These are phyloP conservation scores for Mnemiopsis leidyi DNA, from an alignment of 37 sponge, comb jelly and placozoan genomes.

Conservation along the genomic window DNA sequence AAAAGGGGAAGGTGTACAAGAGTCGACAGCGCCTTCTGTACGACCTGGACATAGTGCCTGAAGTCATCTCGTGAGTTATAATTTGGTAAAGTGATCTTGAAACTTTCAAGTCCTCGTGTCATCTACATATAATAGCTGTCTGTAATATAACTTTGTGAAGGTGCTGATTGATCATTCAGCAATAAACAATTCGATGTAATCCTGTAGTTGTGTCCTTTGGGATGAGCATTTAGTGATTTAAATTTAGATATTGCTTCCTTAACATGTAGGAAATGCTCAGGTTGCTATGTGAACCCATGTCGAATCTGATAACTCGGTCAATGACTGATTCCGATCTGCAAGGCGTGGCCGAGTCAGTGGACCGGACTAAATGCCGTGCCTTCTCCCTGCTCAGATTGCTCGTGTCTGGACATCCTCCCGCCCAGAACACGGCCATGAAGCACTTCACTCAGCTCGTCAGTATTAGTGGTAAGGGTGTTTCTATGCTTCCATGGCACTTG, in stretches of 20 bases:
- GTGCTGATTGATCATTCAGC: no score
- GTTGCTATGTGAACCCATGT: neutral
- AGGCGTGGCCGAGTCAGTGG: neutral
- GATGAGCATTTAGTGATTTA: no score
- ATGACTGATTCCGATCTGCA: neutral
- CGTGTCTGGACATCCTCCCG: neutral
- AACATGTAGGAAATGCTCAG: no score
- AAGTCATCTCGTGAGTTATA: neutral
- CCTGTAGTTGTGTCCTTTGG: no score
- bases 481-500: no score
- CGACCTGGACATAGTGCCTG: neutral
- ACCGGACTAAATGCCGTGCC: neutral
- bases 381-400: neutral
- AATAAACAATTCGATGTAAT: no score
- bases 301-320: neutral
- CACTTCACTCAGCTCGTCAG: neutral
- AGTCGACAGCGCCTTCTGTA: neutral
- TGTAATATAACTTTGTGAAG: no score
- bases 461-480: no score
- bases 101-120: no score
- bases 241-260: no score
- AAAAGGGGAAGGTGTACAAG: neutral
- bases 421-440: neutral
- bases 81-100: no score
- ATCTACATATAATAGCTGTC: no score